Percentiles rank a stretch among this genome's conserved stretches.
These are phyloP conservation scores for Orthosia gracilis DNA, from an alignment of 2,888 invertebrate species.

Conservation along the genomic window DNA sequence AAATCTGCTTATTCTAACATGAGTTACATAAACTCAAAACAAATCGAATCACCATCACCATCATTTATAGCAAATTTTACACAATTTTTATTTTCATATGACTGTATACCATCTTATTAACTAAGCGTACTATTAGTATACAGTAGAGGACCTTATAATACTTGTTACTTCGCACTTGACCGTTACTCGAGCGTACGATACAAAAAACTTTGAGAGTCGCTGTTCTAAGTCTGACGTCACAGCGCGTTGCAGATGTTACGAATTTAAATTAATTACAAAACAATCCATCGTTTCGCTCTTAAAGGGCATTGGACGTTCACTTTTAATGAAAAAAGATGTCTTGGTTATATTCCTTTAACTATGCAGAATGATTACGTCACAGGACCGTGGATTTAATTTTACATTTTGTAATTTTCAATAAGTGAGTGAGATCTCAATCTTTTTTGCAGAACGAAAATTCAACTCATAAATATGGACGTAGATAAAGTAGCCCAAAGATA, in stretches of 20 bases:
- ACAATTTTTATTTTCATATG: too few relatives aligned
- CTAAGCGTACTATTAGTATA: too few relatives aligned
- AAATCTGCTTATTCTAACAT: too few relatives aligned
- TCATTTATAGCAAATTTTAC: too few relatives aligned
- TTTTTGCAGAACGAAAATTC: background rate
- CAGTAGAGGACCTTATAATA: too few relatives aligned
- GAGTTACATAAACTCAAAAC: too few relatives aligned
- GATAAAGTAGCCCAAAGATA: too few relatives aligned
- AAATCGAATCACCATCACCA: too few relatives aligned
- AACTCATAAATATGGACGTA: too few relatives aligned
- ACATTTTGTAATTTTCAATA: background rate
- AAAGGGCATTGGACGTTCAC: constrained; percentile 1
- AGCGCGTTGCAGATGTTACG: background rate
- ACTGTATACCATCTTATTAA: too few relatives aligned
- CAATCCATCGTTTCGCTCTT: constrained; percentile 8
- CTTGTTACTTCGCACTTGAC: background rate
- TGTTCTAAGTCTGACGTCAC: constrained; percentile 7
- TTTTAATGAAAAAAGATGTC: background rate
- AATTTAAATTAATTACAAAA: constrained; percentile 37
- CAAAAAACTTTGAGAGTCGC: constrained; percentile 34
- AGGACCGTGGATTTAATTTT: background rate
- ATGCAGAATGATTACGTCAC: background rate
- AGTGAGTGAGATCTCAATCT: background rate
- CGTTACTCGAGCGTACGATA: background rate
- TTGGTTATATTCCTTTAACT: background rate